These are phyloP conservation scores for Crocidura indochinensis DNA, from an alignment of 2,797 vertebrate species.

Conservation along the genomic window DNA sequence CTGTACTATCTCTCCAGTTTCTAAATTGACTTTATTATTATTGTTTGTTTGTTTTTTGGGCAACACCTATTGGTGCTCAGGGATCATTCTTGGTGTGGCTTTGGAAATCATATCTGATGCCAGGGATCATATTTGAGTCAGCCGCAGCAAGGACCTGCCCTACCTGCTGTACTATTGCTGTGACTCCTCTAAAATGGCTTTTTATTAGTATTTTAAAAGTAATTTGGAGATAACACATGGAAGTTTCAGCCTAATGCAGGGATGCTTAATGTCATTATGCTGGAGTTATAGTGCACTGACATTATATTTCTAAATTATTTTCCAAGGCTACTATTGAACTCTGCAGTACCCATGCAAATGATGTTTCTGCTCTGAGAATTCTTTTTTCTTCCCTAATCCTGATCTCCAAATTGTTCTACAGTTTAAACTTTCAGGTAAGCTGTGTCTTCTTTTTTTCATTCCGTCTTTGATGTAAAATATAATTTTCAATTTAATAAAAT, in stretches of 20 bases:
- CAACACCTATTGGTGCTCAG: too few species aligned
- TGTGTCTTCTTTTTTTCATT: constrained; percentile 15
- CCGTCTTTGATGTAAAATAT: constrained; percentile 6
- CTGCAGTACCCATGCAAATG: too few species aligned
- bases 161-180: too few species aligned
- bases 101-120: too few species aligned
- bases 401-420: too few species aligned
- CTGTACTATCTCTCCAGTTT: background rate
- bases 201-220: background rate
- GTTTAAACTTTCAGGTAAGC: constrained; percentile 88
- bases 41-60: constrained; percentile 47
- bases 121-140: too few species aligned
- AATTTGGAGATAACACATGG: constrained; percentile 24
- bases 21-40: background rate
- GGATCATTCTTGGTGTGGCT: too few species aligned
- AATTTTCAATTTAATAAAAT: constrained; percentile 40
- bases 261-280: background rate
- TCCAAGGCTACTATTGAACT: constrained; percentile 79
- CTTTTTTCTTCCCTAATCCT: constrained; percentile 67
- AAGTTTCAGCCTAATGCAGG: constrained; percentile 24
- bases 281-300: constrained; percentile 30
- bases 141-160: too few species aligned
- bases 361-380: too few species aligned
- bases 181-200: too few species aligned
- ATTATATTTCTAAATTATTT: constrained; percentile 64